These are phyloP conservation scores for Pollenia angustigena DNA, from an alignment of 2,888 invertebrate genomes.

Conservation along the genomic window DNA sequence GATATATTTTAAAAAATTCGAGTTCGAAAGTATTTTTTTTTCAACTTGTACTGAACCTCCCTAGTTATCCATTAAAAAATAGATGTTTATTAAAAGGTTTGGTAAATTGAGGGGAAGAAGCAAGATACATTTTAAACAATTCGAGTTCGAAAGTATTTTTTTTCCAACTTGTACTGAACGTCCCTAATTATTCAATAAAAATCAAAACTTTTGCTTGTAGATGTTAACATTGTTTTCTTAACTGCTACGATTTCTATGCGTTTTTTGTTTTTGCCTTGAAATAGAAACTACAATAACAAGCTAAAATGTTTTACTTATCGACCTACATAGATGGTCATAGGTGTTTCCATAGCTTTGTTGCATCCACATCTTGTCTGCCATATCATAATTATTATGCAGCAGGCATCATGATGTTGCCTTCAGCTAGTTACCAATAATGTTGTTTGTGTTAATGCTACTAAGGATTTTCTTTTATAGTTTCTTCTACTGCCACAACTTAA, in stretches of 20 bases:
- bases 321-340: slow-evolving; percentile 48
- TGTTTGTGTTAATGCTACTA: slow-evolving; percentile 25
- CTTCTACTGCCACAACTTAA: slow-evolving; percentile 10
- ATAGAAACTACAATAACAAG: slow-evolving; percentile 24
- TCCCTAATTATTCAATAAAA: neutral
- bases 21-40: neutral
- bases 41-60: neutral
- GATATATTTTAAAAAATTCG: neutral
- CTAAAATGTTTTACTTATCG: slow-evolving; percentile 20
- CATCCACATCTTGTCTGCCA: slow-evolving; percentile 21
- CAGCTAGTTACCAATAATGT: slow-evolving; percentile 21
- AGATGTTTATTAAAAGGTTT: neutral
- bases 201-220: neutral
- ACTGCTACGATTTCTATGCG: slow-evolving; percentile 18
- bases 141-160: neutral
- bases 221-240: slow-evolving; percentile 37
- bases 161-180: neutral
- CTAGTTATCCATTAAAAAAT: neutral
- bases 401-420: slow-evolving; percentile 60
- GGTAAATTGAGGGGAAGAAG: too few species aligned
- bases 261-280: neutral
- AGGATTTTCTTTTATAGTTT: slow-evolving; percentile 31
- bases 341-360: slow-evolving; percentile 19
- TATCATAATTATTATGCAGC: slow-evolving; percentile 71
- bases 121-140: neutral